A percentile compares a stretch with the other conserved stretches of the same genome.
phyloP scores from a whole-genome alignment of 2,888 invertebrate genomes.

The Taphrorychus bicolor region DNA sequence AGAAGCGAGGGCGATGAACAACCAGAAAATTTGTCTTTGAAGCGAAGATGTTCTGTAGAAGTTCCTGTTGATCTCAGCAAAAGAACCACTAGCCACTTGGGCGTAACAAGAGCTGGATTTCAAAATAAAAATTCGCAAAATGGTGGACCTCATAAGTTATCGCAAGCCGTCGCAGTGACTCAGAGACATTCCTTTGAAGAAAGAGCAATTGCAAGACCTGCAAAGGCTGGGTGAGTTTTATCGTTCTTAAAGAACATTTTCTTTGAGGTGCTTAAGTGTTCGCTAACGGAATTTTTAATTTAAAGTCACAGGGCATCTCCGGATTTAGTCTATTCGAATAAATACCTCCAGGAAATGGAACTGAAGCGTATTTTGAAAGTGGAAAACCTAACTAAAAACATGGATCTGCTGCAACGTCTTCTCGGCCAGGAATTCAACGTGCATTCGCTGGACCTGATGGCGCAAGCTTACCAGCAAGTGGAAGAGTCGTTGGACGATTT shows the following conservation, averaged over 20 bases:
- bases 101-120: no score
- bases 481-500: not conserved
- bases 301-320: not conserved
- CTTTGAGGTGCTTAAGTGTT: no score
- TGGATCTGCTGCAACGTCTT: not conserved
- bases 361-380: not conserved
- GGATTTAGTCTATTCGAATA: not conserved
- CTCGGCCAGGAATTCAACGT: constrained; percentile 3
- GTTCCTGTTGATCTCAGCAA: constrained; percentile 31
- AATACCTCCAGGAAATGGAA: not conserved
- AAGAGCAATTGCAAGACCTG: no score
- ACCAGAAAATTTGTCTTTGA: constrained; percentile 26
- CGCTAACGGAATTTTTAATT: no score
- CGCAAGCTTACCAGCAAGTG: constrained; percentile 4
- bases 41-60: constrained; percentile 12
- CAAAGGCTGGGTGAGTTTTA: no score
- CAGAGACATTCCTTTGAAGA: no score
- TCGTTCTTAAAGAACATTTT: no score
- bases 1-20: not conserved
- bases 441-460: not conserved
- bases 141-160: no score
- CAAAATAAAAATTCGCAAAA: no score
- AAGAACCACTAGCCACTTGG: not conserved
- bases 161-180: no score
- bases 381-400: not conserved